Conservation (phyloP, 30 jellyfish, hydroid and myxozoan genomes). For the Pelagia noctiluca region DNA sequence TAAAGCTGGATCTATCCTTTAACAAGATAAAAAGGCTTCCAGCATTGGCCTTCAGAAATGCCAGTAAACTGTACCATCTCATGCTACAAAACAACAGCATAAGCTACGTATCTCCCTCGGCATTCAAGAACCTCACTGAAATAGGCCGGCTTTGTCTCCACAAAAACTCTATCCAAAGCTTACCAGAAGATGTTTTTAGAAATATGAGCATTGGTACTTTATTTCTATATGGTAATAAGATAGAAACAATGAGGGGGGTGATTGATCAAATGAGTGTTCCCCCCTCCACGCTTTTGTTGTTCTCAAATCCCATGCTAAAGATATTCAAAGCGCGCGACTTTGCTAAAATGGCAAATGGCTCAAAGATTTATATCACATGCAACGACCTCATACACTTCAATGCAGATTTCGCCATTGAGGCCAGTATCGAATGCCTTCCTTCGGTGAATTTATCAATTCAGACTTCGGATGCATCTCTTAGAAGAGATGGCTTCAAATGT, state of each 20-base stretch:
- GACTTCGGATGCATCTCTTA: not conserved
- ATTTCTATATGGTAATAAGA: constrained; percentile 34
- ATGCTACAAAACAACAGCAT: constrained; percentile 25
- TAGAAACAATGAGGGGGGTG: constrained; percentile 25
- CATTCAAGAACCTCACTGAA: constrained; percentile 14
- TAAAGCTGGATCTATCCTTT: constrained; percentile 8
- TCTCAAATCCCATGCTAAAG: constrained; percentile 11
- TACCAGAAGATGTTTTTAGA: constrained; percentile 23
- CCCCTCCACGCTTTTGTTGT: constrained; percentile 1
- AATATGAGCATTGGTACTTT: constrained; percentile 13
- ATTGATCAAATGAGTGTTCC: constrained; percentile 30
- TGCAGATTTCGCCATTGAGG: not conserved
- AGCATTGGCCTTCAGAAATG: not conserved
- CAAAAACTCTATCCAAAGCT: not conserved
- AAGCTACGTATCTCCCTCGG: not conserved
- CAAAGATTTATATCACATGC: constrained; percentile 28
- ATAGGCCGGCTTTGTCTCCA: constrained; percentile 29
- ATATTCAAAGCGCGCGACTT: not conserved
- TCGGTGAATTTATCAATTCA: not conserved
- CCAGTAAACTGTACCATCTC: not conserved
- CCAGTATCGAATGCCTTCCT: constrained; percentile 38
- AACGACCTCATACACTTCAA: not conserved
- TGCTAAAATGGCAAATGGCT: not conserved
- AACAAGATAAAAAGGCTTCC: not conserved
- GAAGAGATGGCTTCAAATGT: constrained; percentile 38